Percentiles rank a stretch among this genome's conserved stretches.
Conservation (phyloP, 2,888 invertebrate species). For the Eristalinus aeneus region DNA sequence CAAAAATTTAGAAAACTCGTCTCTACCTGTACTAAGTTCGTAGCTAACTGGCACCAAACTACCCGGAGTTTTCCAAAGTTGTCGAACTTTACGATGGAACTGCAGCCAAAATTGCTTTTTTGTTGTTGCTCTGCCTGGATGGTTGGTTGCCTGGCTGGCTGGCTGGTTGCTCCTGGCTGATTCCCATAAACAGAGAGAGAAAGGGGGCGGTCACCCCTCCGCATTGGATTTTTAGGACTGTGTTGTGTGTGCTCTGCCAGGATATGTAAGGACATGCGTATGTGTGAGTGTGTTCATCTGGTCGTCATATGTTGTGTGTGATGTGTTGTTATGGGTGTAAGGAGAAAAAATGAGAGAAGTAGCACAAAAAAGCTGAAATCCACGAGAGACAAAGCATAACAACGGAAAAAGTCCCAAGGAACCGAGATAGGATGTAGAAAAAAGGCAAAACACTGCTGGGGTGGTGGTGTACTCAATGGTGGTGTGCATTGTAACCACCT, state of each 20-base stretch:
- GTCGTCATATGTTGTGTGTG: slow-evolving; percentile 69
- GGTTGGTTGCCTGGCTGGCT: slow-evolving; percentile 63
- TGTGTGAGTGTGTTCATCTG: slow-evolving; percentile 55
- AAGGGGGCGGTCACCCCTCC: slow-evolving; percentile 73
- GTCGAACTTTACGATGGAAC: slow-evolving; percentile 80
- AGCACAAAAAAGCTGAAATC: slow-evolving; percentile 24
- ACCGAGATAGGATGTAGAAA: slow-evolving; percentile 41
- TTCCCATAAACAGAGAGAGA: slow-evolving; percentile 66
- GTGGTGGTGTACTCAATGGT: slow-evolving; percentile 25
- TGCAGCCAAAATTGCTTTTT: slow-evolving; percentile 77
- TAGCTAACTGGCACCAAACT: slow-evolving; percentile 81
- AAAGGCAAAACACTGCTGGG: slow-evolving; percentile 32
- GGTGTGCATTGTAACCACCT: slow-evolving; percentile 1
- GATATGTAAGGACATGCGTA: slow-evolving; percentile 22
- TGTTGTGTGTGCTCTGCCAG: slow-evolving; percentile 50
- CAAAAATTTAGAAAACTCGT: slow-evolving; percentile 79
- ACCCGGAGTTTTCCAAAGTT: slow-evolving; percentile 81
- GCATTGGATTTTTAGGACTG: slow-evolving; percentile 51
- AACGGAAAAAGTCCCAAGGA: slow-evolving; percentile 58
- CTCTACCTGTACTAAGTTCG: slow-evolving; percentile 82
- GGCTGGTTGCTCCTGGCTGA: slow-evolving; percentile 46
- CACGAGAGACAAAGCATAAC: slow-evolving; percentile 57
- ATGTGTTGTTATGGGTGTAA: slow-evolving; percentile 53
- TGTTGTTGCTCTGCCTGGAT: slow-evolving; percentile 62
- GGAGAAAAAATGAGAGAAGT: slow-evolving; percentile 24